Conservation (phyloP, 2,888 invertebrate genomes). For the Xiphydria camelus region DNA sequence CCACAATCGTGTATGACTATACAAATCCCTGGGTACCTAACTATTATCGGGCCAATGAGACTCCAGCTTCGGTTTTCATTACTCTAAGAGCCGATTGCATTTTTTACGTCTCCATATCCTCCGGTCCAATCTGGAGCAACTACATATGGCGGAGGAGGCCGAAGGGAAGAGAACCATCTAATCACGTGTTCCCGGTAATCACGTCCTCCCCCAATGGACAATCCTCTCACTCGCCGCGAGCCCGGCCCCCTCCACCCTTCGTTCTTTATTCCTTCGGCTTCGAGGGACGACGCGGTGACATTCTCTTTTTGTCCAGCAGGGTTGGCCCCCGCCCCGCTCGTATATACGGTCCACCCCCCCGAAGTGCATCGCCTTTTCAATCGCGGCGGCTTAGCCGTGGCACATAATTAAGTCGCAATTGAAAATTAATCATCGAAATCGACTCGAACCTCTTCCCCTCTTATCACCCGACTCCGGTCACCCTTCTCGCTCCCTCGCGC, state of each 20-base stretch:
- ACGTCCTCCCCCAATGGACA: conserved; percentile 34
- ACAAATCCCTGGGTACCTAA: too few relatives aligned
- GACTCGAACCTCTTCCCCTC: conserved; percentile 21
- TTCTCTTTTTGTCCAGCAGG: conserved; percentile 21
- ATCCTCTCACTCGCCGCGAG: conserved; percentile 25
- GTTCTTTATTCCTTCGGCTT: conserved; percentile 15
- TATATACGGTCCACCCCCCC: neutral
- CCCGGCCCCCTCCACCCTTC: conserved; percentile 8
- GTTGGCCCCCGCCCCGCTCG: neutral
- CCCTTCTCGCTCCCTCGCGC: conserved; percentile 6
- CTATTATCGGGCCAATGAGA: too few relatives aligned
- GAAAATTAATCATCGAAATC: conserved; percentile 51
- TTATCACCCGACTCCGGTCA: conserved; percentile 16
- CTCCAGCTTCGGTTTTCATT: conserved; percentile 57
- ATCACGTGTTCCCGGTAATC: conserved; percentile 53
- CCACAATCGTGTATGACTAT: too few relatives aligned
- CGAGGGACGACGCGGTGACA: conserved; percentile 17
- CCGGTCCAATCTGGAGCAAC: conserved; percentile 1
- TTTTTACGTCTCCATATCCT: conserved; percentile 49
- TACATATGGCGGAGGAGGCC: too few relatives aligned
- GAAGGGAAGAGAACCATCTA: conserved; percentile 55
- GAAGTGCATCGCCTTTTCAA: neutral
- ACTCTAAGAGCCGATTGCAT: conserved; percentile 58
- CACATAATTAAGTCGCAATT: conserved; percentile 49
- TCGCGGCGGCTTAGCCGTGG: conserved; percentile 34